These are phyloP conservation scores for Mesaphorura yosii DNA, from an alignment of 1,140 invertebrate genomes.

Conservation along the genomic window DNA sequence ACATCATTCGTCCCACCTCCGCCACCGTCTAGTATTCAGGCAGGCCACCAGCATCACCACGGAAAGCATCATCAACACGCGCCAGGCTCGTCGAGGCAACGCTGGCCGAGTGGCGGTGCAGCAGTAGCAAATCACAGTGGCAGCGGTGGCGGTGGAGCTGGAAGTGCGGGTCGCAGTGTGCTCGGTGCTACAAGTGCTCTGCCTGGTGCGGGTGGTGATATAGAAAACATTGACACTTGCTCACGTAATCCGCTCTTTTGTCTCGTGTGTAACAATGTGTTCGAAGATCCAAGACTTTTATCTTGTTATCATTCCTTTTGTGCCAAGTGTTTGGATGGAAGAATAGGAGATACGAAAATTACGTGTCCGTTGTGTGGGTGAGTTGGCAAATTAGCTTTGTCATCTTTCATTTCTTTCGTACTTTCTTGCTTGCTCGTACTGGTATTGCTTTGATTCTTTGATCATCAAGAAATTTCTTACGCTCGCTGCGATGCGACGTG, in stretches of 20 bases:
- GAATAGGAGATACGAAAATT: constrained; percentile 48
- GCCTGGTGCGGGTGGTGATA: constrained; percentile 6
- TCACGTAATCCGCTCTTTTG: constrained; percentile 51
- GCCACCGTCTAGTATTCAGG: constrained; percentile 5
- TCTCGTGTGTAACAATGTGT: constrained; percentile 54
- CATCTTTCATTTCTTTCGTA: too few relatives aligned
- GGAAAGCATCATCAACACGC: constrained; percentile 1
- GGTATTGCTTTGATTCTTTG: too few relatives aligned
- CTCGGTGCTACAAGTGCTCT: too few relatives aligned
- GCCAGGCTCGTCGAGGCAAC: constrained; percentile 2
- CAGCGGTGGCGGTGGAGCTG: not conserved
- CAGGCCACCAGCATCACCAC: not conserved
- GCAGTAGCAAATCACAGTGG: not conserved
- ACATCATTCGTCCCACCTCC: not conserved
- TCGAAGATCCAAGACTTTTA: constrained; percentile 52
- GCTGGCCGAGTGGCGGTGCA: not conserved
- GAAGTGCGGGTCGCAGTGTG: too few relatives aligned
- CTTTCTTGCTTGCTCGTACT: too few relatives aligned
- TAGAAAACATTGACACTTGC: constrained; percentile 28
- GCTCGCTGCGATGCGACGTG: too few relatives aligned
- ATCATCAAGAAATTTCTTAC: too few relatives aligned
- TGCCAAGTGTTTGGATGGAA: constrained; percentile 48
- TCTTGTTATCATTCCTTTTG: constrained; percentile 59
- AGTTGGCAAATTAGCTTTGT: too few relatives aligned
- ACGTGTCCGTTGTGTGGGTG: constrained; percentile 56